Conservation (phyloP, 2,113 vertebrate genomes). For the Boleophthalmus pectinirostris region DNA sequence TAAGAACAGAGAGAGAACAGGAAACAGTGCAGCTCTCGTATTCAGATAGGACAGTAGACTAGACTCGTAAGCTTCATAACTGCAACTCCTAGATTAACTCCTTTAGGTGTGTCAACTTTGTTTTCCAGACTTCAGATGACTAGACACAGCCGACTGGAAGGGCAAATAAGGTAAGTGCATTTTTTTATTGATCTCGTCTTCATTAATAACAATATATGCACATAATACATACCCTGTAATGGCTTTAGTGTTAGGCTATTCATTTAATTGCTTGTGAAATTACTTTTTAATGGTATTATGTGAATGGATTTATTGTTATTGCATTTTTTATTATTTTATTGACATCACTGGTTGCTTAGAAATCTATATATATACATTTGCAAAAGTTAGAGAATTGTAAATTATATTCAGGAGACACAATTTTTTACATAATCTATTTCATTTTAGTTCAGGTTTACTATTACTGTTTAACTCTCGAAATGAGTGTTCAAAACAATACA, state of each 20-base stretch:
- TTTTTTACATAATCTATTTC: too few species aligned
- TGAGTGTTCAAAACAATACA: background rate
- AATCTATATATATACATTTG: too few species aligned
- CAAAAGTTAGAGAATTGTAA: too few species aligned
- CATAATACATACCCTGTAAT: background rate
- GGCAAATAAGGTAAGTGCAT: conserved; percentile 44
- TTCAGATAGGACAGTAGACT: background rate
- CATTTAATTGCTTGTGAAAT: background rate
- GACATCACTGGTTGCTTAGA: too few species aligned
- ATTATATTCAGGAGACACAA: too few species aligned
- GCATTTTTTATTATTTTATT: too few species aligned
- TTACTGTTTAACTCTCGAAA: too few species aligned
- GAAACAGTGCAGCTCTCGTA: conserved; percentile 13
- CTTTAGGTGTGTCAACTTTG: conserved; percentile 1
- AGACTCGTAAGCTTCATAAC: conserved; percentile 1
- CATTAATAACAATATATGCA: background rate
- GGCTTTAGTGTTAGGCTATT: background rate
- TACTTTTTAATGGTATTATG: background rate
- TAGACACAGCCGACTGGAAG: background rate
- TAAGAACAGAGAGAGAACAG: conserved; percentile 50
- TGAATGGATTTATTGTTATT: too few species aligned
- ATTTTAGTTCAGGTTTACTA: background rate
- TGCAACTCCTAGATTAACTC: background rate
- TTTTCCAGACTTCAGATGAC: background rate
- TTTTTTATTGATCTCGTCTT: background rate